These are phyloP conservation scores for Echiichthys vipera DNA, from an alignment of 2,797 vertebrate genomes.

Conservation along the genomic window DNA sequence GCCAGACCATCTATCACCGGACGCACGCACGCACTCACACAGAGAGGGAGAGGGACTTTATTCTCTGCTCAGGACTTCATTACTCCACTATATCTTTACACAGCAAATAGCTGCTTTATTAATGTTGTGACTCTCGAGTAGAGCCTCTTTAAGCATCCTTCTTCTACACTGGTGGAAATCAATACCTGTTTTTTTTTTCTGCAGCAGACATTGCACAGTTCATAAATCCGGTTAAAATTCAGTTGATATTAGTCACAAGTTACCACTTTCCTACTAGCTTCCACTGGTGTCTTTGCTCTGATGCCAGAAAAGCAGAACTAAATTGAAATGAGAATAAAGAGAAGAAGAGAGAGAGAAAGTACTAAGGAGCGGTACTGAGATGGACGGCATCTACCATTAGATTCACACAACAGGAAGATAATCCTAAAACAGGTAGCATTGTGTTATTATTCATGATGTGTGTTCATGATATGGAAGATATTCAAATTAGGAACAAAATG, in stretches of 20 bases:
- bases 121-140: too few species aligned
- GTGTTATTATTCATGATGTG: too few species aligned
- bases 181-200: slow-evolving; percentile 9
- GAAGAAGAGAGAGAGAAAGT: background rate
- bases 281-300: too few species aligned
- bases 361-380: background rate
- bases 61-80: too few species aligned
- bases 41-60: too few species aligned
- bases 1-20: too few species aligned
- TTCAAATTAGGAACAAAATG: too few species aligned
- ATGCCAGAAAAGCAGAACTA: background rate
- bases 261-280: background rate
- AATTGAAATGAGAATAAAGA: slow-evolving; percentile 9
- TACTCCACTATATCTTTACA: too few species aligned
- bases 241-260: background rate
- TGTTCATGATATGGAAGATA: too few species aligned
- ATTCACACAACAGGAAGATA: background rate
- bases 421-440: slow-evolving; percentile 4
- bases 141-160: background rate
- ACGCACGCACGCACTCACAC: too few species aligned
- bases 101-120: too few species aligned
- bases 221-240: slow-evolving; percentile 18
- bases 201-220: slow-evolving; percentile 2
- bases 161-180: slow-evolving; percentile 6
- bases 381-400: background rate